These are phyloP conservation scores for Phlogophora meticulosa DNA, from an alignment of 2,888 invertebrate species.

Conservation along the genomic window DNA sequence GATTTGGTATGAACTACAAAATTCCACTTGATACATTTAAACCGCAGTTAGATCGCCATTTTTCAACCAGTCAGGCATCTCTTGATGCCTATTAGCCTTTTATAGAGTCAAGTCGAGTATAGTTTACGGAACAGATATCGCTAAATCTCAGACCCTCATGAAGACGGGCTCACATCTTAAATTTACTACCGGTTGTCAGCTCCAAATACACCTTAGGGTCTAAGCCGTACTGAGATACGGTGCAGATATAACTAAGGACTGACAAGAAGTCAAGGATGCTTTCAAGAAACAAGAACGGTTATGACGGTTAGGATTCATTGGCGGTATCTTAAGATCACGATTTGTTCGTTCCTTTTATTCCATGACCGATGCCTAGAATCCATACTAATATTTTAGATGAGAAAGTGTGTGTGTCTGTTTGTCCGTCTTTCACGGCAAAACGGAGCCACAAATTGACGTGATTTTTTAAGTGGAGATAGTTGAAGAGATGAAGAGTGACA, in stretches of 20 bases:
- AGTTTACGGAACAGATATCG: not conserved
- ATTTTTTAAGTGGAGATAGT: too few species aligned
- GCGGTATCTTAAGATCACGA: too few species aligned
- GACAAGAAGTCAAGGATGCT: not conserved
- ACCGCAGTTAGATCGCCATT: too few species aligned
- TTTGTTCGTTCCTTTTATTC: not conserved
- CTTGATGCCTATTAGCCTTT: too few species aligned
- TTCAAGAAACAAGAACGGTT: not conserved
- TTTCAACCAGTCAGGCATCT: too few species aligned
- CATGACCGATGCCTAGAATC: not conserved
- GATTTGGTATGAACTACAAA: not conserved
- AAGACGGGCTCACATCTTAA: conserved; percentile 8
- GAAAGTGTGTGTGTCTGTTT: too few species aligned
- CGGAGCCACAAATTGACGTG: too few species aligned
- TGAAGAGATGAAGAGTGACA: too few species aligned
- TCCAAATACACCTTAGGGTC: conserved; percentile 6
- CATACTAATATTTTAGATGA: too few species aligned
- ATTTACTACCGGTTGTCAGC: conserved; percentile 3
- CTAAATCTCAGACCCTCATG: not conserved
- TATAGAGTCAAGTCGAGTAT: not conserved
- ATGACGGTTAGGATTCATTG: not conserved
- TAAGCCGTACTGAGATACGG: not conserved
- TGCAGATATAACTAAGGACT: not conserved
- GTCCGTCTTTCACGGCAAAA: too few species aligned
- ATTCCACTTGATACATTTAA: too few species aligned